These are phyloP conservation scores for Holcopasites calliopsidis DNA, from an alignment of 1,140 invertebrate genomes.

Conservation along the genomic window DNA sequence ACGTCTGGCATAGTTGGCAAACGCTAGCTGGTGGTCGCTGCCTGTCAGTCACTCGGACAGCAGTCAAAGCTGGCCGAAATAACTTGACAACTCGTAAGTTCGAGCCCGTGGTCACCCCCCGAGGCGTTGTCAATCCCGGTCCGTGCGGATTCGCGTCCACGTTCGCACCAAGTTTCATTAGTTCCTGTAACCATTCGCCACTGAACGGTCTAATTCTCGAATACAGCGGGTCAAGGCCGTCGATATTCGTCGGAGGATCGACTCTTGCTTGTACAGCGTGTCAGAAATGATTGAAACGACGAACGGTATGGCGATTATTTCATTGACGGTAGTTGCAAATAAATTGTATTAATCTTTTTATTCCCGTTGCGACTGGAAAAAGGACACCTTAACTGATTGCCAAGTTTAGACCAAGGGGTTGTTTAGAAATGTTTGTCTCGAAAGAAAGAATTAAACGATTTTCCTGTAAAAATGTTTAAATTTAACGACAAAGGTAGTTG, in stretches of 20 bases:
- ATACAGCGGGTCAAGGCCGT: neutral
- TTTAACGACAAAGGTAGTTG: too few species aligned
- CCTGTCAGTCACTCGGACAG: neutral
- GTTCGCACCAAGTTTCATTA: neutral
- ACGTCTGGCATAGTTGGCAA: neutral
- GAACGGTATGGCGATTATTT: too few species aligned
- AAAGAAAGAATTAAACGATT: too few species aligned
- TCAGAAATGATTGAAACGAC: too few species aligned
- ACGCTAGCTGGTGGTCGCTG: neutral
- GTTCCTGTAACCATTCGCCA: neutral
- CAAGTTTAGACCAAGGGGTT: too few species aligned
- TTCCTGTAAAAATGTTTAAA: too few species aligned
- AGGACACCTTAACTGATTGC: too few species aligned
- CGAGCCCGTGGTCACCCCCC: neutral
- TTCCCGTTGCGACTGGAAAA: too few species aligned
- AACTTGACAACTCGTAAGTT: conserved; percentile 8
- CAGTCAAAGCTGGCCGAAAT: neutral
- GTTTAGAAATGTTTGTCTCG: too few species aligned
- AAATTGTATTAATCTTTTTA: too few species aligned
- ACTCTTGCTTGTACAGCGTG: neutral
- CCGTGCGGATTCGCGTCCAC: neutral
- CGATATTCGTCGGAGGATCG: neutral
- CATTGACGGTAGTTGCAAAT: too few species aligned
- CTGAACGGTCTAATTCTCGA: conserved; percentile 6
- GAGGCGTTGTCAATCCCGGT: neutral